Evolutionary conservation across 2,888 invertebrate species (phyloP).

Genomic region (Steinernema carpocapsae): DNA sequence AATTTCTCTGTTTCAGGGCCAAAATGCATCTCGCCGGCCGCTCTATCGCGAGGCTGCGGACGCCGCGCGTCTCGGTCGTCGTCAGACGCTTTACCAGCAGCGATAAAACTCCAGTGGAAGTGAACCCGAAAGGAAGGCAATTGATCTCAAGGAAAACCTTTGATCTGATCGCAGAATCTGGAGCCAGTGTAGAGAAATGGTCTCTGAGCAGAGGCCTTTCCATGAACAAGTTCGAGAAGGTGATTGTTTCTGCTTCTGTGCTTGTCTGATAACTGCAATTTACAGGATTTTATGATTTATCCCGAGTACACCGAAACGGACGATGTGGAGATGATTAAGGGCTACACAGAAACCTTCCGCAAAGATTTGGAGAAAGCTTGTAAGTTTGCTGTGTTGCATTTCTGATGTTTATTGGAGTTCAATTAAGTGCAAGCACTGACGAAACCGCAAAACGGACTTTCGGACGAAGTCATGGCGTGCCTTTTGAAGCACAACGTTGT

Average conservation of each 20-base stretch:
- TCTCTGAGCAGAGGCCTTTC: slow-evolving; percentile 62
- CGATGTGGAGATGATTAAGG: slow-evolving; percentile 61
- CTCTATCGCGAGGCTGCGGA: too few relatives aligned
- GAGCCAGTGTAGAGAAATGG: slow-evolving; percentile 53
- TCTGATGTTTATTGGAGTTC: slow-evolving; percentile 31
- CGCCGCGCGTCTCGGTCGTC: background rate
- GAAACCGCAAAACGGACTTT: slow-evolving; percentile 39
- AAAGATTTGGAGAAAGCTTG: slow-evolving; percentile 46
- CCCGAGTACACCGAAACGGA: slow-evolving; percentile 66
- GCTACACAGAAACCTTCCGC: slow-evolving; percentile 48
- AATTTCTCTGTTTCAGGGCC: too few relatives aligned
- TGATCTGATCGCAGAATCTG: background rate
- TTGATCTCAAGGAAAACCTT: slow-evolving; percentile 2
- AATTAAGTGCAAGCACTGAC: background rate
- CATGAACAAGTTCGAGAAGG: slow-evolving; percentile 67
- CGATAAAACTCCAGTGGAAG: slow-evolving; percentile 17
- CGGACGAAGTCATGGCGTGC: slow-evolving; percentile 47
- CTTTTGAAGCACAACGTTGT: slow-evolving; percentile 54
- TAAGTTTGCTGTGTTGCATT: too few relatives aligned
- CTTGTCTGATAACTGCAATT: slow-evolving; percentile 36
- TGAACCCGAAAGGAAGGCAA: background rate
- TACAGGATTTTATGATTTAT: slow-evolving; percentile 68
- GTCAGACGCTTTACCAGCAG: background rate
- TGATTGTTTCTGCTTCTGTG: slow-evolving; percentile 37
- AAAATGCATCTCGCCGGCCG: too few relatives aligned